These are phyloP conservation scores for Cistogaster globosa DNA, from an alignment of 2,888 invertebrate species.

Conservation along the genomic window DNA sequence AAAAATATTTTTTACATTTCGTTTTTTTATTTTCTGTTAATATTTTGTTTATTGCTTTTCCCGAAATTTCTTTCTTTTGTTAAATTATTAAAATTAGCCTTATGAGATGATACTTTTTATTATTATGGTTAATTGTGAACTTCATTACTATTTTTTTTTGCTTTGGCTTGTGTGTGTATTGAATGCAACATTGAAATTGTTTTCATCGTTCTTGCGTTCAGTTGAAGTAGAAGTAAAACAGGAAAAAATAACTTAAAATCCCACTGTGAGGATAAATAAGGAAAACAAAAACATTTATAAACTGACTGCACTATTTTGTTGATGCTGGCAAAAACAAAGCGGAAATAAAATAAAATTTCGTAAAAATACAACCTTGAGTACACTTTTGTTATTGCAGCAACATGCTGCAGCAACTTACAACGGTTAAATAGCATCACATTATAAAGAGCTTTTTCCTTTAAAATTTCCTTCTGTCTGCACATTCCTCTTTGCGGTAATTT, in stretches of 20 bases:
- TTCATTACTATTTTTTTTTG: background rate
- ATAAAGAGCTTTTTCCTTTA: background rate
- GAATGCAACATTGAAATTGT: background rate
- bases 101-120: constrained; percentile 1
- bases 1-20: too few relatives aligned
- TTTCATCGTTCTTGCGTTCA: background rate
- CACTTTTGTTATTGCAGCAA: background rate
- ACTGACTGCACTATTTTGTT: background rate
- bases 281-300: constrained; percentile 4
- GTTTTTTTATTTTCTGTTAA: too few relatives aligned
- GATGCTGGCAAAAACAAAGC: background rate
- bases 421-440: background rate
- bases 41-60: too few relatives aligned
- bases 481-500: background rate
- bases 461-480: background rate
- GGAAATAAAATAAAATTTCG: constrained; percentile 38
- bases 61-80: too few relatives aligned
- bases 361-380: constrained; percentile 6
- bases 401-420: constrained; percentile 12
- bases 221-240: background rate
- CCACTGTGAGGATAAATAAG: background rate
- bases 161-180: background rate
- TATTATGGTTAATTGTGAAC: background rate
- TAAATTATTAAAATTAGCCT: too few relatives aligned
- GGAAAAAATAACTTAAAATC: background rate